These are phyloP conservation scores for Chymomyza costata DNA, from an alignment of 1,140 invertebrate species.

Conservation along the genomic window DNA sequence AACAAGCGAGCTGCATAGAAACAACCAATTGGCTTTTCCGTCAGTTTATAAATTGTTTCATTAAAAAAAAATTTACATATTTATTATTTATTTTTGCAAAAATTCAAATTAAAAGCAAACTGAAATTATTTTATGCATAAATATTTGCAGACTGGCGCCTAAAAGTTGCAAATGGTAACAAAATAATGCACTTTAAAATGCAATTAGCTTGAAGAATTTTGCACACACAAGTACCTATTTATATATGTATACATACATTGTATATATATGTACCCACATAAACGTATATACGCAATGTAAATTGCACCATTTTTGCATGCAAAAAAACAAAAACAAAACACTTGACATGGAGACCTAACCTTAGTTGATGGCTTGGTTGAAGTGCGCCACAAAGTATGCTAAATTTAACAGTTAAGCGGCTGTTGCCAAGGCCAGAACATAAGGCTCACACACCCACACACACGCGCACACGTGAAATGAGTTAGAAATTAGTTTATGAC, in stretches of 20 bases:
- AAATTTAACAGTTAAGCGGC: slow-evolving; percentile 52
- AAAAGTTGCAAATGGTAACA: slow-evolving; percentile 27
- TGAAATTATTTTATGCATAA: no score
- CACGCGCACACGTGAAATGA: slow-evolving; percentile 46
- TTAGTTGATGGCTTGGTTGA: slow-evolving; percentile 34
- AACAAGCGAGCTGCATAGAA: no score
- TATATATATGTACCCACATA: background rate
- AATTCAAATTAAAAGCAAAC: no score
- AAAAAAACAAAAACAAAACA: slow-evolving; percentile 31
- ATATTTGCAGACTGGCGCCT: no score
- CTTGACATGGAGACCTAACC: slow-evolving; percentile 36
- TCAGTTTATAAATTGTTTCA: no score
- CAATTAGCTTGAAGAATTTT: slow-evolving; percentile 49
- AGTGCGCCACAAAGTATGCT: slow-evolving; percentile 36
- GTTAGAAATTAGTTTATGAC: slow-evolving; percentile 63
- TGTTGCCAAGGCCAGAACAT: slow-evolving; percentile 33
- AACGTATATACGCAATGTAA: slow-evolving; percentile 8
- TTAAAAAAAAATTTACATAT: no score
- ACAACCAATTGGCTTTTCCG: no score
- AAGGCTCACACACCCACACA: slow-evolving; percentile 3
- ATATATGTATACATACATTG: background rate
- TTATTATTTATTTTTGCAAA: no score
- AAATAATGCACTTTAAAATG: slow-evolving; percentile 60
- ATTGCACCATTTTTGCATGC: slow-evolving; percentile 22
- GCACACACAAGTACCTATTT: slow-evolving; percentile 2